Evolutionary conservation across 2,797 vertebrate genomes (phyloP), one percentile per base, ranked within the genome.

Genomic region (Bovichtus diacanthus): DNA sequence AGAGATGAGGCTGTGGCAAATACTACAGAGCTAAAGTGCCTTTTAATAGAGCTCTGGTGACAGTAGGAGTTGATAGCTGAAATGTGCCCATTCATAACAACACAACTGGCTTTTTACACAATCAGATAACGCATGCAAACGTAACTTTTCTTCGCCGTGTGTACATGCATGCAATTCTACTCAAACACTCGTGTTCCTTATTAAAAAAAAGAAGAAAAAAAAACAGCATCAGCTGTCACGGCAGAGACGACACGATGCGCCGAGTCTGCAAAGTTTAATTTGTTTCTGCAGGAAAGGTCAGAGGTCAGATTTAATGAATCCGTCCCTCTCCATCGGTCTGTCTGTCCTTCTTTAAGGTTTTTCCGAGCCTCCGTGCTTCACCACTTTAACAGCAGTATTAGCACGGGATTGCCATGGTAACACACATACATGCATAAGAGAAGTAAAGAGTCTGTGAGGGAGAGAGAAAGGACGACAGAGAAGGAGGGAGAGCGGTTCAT

Each of bases 381-480:
- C 49, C 69, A 74, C 73, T 80, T 70, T 34, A 53, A 62, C 58
- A 74, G 64, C 56, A 76, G 69, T 68, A 84, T 87, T 89, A 78
- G 70, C 85, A 85, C 82, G 66, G 53, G 31, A 80, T 93, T 73
- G 66, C 86, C 91, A 92, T 93, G 89, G 92, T 58, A 89, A n/a
- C n/a, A 94, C 91, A 34, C 81, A 82, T 75, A 67, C 80, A 89
- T 74, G 62, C 23, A 71, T 36, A 58, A 61, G 39, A 79, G 58
- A 74, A 72, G 70, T 61, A 70, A 69, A 73, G 44, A 47, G 54
- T 44, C 36, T 73, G 60, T 25, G 66, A 61, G 70, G 11, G 50
- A 54, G 67, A 72, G 51, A 55, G 47, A 53, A 36, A 62, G 34
- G 38, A 74, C 4, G 8, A 66, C 25, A 62, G 65, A 39, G 41